Conservation (phyloP, 2,797 vertebrate genomes). For the Danio aesculapii region DNA sequence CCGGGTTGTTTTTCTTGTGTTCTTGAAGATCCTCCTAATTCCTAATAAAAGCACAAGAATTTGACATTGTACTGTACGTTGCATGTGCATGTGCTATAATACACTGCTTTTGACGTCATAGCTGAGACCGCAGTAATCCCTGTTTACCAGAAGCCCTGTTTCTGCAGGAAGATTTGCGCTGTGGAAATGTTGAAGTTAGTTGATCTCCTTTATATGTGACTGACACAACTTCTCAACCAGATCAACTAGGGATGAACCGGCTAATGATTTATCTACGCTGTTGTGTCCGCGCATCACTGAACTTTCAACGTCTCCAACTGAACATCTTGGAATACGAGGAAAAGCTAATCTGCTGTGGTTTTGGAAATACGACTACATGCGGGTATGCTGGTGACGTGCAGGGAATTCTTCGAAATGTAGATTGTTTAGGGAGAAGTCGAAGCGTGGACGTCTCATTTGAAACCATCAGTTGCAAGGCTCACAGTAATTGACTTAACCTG, state of each 20-base stretch:
- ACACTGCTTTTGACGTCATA: constrained; percentile 49
- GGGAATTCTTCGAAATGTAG: constrained; percentile 38
- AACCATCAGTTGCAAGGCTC: constrained; percentile 10
- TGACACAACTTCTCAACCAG: constrained; percentile 32
- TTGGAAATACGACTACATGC: constrained; percentile 42
- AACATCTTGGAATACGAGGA: constrained; percentile 24
- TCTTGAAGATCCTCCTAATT: neutral
- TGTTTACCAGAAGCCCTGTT: constrained; percentile 36
- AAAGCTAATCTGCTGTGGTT: constrained; percentile 47
- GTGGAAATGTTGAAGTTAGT: constrained; percentile 48
- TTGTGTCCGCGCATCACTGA: constrained; percentile 21
- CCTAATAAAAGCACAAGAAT: constrained; percentile 24
- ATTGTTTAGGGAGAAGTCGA: constrained; percentile 20
- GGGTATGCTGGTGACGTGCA: neutral
- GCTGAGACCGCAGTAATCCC: constrained; percentile 46
- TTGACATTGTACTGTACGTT: constrained; percentile 25
- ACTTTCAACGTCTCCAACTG: constrained; percentile 9
- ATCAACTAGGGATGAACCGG: constrained; percentile 30
- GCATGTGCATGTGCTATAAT: neutral
- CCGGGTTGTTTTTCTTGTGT: neutral
- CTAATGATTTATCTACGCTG: constrained; percentile 37
- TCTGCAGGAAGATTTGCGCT: constrained; percentile 26
- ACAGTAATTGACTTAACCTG: constrained; percentile 40
- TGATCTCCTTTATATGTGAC: constrained; percentile 35
- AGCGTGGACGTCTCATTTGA: constrained; percentile 12